Evolutionary conservation across 2,888 invertebrate species (phyloP).

Genomic region (Clanis bilineata): DNA sequence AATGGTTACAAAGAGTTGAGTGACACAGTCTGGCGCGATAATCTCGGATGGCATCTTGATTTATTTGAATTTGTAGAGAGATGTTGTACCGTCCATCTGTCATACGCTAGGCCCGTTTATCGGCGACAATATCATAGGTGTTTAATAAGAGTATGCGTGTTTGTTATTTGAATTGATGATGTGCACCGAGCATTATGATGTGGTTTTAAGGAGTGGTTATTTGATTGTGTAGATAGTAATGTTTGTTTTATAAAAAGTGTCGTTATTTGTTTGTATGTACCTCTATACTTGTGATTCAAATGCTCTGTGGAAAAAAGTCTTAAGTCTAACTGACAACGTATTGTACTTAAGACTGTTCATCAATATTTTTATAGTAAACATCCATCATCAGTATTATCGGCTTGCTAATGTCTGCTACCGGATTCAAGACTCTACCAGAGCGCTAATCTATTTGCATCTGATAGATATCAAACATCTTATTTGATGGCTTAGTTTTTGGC

Average conservation of each 20-base stretch:
- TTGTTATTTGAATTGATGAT: conserved; percentile 34
- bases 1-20: conserved; percentile 49
- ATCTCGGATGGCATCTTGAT: conserved; percentile 61
- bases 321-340: too few relatives aligned
- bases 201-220: conserved; percentile 16
- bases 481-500: neutral
- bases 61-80: conserved; percentile 59
- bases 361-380: neutral
- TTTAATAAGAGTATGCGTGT: conserved; percentile 35
- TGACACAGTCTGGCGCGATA: conserved; percentile 62
- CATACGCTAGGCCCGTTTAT: conserved; percentile 41
- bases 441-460: neutral
- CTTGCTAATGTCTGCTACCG: neutral
- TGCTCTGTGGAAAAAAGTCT: too few relatives aligned
- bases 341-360: too few relatives aligned
- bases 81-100: conserved; percentile 58
- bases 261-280: neutral
- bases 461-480: neutral
- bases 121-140: conserved; percentile 53
- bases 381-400: neutral
- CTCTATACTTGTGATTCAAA: neutral
- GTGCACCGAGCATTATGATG: conserved; percentile 17
- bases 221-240: conserved; percentile 6
- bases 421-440: neutral
- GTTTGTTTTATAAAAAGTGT: neutral